Percentiles rank a stretch among this genome's conserved stretches.
These are phyloP conservation scores for Nannospalax galili DNA, from an alignment of 2,113 vertebrate genomes.

Conservation along the genomic window DNA sequence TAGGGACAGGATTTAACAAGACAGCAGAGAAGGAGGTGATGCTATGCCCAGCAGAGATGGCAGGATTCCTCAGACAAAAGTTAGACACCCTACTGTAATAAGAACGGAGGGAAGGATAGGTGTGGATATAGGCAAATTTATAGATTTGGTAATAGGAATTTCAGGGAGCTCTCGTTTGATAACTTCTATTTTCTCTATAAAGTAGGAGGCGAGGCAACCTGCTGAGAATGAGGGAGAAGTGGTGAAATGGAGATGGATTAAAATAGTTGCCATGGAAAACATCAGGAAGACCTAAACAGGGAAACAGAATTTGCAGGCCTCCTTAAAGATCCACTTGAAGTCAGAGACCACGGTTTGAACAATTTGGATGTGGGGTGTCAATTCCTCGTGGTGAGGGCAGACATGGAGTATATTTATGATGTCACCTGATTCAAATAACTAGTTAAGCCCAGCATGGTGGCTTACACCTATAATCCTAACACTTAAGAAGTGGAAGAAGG, in stretches of 20 bases:
- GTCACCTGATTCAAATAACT: neutral
- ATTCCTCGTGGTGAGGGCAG: neutral
- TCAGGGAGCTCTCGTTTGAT: conserved; percentile 11
- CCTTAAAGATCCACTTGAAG: neutral
- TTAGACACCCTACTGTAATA: neutral
- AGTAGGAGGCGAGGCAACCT: conserved; percentile 41
- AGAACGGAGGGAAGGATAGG: conserved; percentile 10
- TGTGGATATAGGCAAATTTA: neutral
- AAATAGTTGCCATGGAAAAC: conserved; percentile 23
- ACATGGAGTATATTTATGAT: neutral
- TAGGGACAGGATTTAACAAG: neutral
- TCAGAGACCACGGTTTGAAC: neutral
- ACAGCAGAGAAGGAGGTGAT: neutral
- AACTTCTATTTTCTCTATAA: conserved; percentile 55
- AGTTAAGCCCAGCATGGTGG: neutral
- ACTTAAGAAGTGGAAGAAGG: neutral
- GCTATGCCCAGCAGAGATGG: neutral
- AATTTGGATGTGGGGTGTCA: neutral
- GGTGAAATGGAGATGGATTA: neutral
- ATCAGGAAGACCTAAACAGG: neutral
- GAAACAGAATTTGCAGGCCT: neutral
- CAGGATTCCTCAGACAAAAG: conserved; percentile 34
- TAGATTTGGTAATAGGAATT: conserved; percentile 3
- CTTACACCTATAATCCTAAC: neutral
- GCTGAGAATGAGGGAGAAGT: conserved; percentile 40